These are phyloP conservation scores for Thunnus maccoyii DNA, from an alignment of 2,113 vertebrate genomes.

Conservation along the genomic window DNA sequence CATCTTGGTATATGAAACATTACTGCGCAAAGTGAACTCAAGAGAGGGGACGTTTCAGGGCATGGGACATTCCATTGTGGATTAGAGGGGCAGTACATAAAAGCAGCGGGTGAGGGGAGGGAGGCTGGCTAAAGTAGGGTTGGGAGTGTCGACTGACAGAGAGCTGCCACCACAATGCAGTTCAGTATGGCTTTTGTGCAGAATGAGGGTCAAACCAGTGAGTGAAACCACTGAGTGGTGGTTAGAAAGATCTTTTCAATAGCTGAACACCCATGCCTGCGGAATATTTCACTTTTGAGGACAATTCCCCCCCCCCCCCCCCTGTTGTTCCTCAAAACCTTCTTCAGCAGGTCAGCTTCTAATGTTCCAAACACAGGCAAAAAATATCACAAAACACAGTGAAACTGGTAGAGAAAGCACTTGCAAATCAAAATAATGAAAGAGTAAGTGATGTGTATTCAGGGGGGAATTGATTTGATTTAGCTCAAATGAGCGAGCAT, in stretches of 20 bases:
- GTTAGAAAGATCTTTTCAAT: slow-evolving; percentile 32
- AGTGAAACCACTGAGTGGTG: slow-evolving; percentile 26
- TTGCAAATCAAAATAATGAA: neutral
- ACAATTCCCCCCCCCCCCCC: too few relatives aligned
- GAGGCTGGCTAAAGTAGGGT: slow-evolving; percentile 58
- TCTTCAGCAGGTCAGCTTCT: neutral
- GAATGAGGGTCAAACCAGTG: slow-evolving; percentile 59
- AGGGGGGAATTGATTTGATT: neutral
- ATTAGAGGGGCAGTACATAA: slow-evolving; percentile 77
- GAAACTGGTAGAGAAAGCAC: neutral
- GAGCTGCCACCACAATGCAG: slow-evolving; percentile 59
- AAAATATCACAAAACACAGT: neutral
- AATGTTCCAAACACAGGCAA: neutral
- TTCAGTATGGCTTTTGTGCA: slow-evolving; percentile 66
- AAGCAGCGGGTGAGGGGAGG: slow-evolving; percentile 64
- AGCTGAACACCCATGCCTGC: neutral
- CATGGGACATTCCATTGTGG: slow-evolving; percentile 79
- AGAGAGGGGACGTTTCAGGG: slow-evolving; percentile 58
- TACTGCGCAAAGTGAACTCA: slow-evolving; percentile 33
- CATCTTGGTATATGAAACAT: slow-evolving; percentile 37
- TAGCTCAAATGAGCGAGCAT: neutral
- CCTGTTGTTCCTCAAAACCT: neutral
- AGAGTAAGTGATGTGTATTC: neutral
- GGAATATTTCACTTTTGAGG: neutral
- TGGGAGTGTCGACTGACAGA: slow-evolving; percentile 55